These are phyloP conservation scores for Andinoacara biseriatus DNA, from an alignment of 2,113 vertebrate genomes.

Conservation along the genomic window DNA sequence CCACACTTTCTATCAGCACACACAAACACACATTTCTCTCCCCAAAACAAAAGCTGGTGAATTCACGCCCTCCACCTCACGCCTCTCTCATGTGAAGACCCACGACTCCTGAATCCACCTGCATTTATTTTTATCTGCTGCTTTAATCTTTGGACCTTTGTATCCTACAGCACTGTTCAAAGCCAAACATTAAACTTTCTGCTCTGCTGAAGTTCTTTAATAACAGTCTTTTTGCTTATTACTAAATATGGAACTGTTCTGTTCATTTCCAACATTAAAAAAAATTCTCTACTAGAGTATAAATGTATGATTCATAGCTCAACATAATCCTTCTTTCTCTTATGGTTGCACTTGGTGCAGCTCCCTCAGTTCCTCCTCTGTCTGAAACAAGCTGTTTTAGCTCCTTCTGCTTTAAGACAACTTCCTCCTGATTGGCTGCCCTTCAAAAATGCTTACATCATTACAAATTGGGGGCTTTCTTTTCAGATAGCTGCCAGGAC, in stretches of 20 bases:
- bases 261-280: too few species aligned
- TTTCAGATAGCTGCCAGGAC: neutral
- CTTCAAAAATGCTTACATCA: neutral
- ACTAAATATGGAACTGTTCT: too few species aligned
- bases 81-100: neutral
- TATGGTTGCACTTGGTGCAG: too few species aligned
- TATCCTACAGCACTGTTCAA: neutral
- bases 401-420: neutral
- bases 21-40: neutral
- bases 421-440: neutral
- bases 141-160: neutral
- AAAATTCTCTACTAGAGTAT: too few species aligned
- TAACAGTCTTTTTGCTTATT: too few species aligned
- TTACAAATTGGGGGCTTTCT: neutral
- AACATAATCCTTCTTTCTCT: too few species aligned
- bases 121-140: neutral
- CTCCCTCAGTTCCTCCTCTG: too few species aligned
- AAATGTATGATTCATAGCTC: too few species aligned
- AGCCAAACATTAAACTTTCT: neutral
- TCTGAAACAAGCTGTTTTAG: too few species aligned
- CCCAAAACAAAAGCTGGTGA: neutral
- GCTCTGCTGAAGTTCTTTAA: too few species aligned
- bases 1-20: neutral
- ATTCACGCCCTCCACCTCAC: neutral
- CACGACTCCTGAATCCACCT: neutral